Conservation (phyloP, 2,113 vertebrate genomes). For the Toxostoma redivivum region DNA sequence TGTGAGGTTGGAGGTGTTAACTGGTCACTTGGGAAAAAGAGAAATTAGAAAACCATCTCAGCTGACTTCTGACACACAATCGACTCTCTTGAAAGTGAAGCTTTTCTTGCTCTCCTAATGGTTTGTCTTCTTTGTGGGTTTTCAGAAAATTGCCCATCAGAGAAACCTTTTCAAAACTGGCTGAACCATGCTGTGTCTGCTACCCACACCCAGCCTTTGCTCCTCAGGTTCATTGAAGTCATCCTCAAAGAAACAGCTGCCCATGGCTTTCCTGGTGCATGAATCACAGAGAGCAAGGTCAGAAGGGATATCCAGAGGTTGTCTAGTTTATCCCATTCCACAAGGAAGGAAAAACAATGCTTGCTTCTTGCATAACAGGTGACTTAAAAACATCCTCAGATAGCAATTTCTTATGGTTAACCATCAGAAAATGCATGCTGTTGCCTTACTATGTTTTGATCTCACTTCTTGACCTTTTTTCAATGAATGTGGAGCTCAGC, state of each 20-base stretch:
- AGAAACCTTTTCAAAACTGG: not conserved
- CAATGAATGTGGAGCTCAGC: not conserved
- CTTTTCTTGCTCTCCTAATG: not conserved
- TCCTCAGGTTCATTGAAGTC: not conserved
- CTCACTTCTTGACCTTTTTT: not conserved
- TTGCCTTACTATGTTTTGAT: not conserved
- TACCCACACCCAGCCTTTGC: not conserved
- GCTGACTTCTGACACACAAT: not conserved
- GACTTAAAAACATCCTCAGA: not conserved
- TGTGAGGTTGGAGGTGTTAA: not conserved
- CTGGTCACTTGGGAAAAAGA: not conserved
- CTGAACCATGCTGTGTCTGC: not conserved
- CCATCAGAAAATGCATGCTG: not conserved
- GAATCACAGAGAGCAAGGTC: not conserved
- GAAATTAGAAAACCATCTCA: not conserved
- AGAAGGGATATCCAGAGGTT: not conserved
- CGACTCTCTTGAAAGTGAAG: not conserved
- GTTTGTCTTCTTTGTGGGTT: not conserved
- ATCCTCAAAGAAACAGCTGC: not conserved
- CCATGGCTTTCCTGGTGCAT: not conserved
- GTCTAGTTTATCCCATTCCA: not conserved
- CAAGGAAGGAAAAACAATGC: not conserved
- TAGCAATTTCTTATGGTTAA: not conserved
- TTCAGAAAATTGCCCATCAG: not conserved
- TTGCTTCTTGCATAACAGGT: not conserved